Base-by-base conservation (phyloP, 2,888 invertebrate genomes). In the Meliscaeva auricollis region DNA sequence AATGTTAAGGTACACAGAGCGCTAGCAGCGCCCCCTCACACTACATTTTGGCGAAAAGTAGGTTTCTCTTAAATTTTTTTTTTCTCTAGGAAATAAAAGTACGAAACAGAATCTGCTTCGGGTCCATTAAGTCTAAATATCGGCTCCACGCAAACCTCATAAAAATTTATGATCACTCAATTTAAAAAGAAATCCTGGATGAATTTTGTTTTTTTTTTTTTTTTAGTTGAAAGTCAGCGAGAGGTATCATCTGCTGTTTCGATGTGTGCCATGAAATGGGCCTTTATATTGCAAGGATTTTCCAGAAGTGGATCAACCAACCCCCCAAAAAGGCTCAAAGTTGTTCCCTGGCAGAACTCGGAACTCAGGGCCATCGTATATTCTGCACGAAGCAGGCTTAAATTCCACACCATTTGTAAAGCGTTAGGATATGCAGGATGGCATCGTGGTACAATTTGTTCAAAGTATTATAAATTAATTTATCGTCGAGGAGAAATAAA, bases 81-180 rank as follows among this genome's bases (percentile, higher is more conserved):
- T 35, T 15, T 15, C 3, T 44, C 7, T 41, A 20, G 35, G 50
- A 26, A 17, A 32, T 20, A 17, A 44, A 60, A 60, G 46, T 26
- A 64, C 72, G 32, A 56, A 81, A 26, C 38, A 50, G 73, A 85
- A 77, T 85, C 76, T 85, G 85, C 72, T 85, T 85, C 69, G 73
- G 80, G 85, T 77, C 85, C 81, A 85, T 85, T 85, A 85, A 81
- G 85, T 73, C 81, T 84, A 84, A 84, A 84, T 84, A 84, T 80
- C 76, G 85, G 85, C 85, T 85, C 85, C 81, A 85, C 81, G 69
- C 85, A 85, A 85, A 80, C 81, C 81, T 77, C 85, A 77, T 85
- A 85, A 85, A 85, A 85, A 80, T 85, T 85, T 85, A 85, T 85
- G 80, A 81, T 85, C 85, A 81, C 79, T 84, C 85, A 81, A 85